Evolutionary conservation across 2,888 invertebrate genomes (phyloP), one percentile per base, ranked within the genome.

Genomic region (Tetragonisca angustula): DNA sequence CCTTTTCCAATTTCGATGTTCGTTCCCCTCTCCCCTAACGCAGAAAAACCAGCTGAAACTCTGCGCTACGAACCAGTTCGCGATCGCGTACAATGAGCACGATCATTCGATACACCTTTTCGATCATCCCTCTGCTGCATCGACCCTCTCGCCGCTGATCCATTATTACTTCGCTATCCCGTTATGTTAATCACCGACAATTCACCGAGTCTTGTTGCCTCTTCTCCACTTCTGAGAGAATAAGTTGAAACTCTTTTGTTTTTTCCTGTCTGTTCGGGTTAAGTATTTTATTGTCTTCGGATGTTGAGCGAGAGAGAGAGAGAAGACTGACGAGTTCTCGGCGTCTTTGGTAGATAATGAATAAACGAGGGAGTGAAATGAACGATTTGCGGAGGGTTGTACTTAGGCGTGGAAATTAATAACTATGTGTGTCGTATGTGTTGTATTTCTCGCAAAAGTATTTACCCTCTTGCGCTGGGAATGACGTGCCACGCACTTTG

Each of bases 1-100:
- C 43, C 6, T 43, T 87, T 88, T 90, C 87, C 85, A 85, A 86
- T 86, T 87, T 85, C 70, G 54, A 52, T 72, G 84, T 84, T 79
- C n/a, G n/a, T n/a, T n/a, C n/a, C 83, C 79, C 32, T 32, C 32
- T 32, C 32, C 32, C 81, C 79, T 76, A 75, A 56, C 11, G 50
- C 24, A 70, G 67, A 80, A 65, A 79, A 76, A 82, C 88, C 87
- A 88, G 84, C 85, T 88, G 89, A 89, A 72, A 65, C 69, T 71
- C 69, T 24, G 79, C 59, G 24, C 15, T 59, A 43, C 52, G 19
- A 61, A 19, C 24, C 61, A 61, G 19, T 59, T 76, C 73, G 74
- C 67, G 76, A 73, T 79, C 67, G 49, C 21, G 49, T 15, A 87
- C 81, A 67, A 67, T 62, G 73, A 78, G 49, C 64, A 59, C 27